Evolutionary conservation across 2,797 vertebrate genomes (phyloP), one percentile per base, ranked within the genome.

Genomic region (Diplodus sargus): DNA sequence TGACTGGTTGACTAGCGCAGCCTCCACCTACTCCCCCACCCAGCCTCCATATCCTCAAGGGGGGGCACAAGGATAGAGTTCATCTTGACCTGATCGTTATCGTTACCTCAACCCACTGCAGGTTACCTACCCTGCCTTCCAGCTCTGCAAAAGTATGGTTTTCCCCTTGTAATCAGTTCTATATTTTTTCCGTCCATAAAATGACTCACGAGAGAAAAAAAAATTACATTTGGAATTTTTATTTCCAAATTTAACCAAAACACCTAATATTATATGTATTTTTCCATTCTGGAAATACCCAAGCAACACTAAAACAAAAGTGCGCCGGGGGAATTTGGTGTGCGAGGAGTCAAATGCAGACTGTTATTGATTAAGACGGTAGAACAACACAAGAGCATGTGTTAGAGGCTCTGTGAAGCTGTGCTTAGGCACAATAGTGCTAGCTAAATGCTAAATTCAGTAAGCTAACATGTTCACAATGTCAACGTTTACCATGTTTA

Each of bases 31-130:
- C 61, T 52, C n/a, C 57, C 58, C 76, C 67, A 72, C 5, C 54
- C 58, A 52, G 72, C 70, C 56, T 75, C 39, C 49, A 23, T 67
- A 34, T 78, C 62, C 81, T 68, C 23, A 59, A 66, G 13, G n/a
- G 53, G 63, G 70, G 60, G 45, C 57, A 28, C 16, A 39, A 52
- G 65, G 47, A 78, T 53, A 5, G 56, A 76, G 52, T 49, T 49
- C 51, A 79, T 81, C 61, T 81, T 75, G 80, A 87, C 76, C 74
- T 0, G 56, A 76, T 81, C 58, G 11, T 74, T 79, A 74, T 79
- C 58, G 4, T 59, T 69, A 51, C 56, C 0, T 6, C 76, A 52
- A 76, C 23, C 79, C 25, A 6, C 20, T n/a, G 16, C 68, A 63
- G 52, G 70, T 85, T 76, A 65, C 48, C 18, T 62, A 45, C 28